Evolutionary conservation across 2,113 vertebrate genomes (phyloP).

Genomic region (Panthera tigris): DNA sequence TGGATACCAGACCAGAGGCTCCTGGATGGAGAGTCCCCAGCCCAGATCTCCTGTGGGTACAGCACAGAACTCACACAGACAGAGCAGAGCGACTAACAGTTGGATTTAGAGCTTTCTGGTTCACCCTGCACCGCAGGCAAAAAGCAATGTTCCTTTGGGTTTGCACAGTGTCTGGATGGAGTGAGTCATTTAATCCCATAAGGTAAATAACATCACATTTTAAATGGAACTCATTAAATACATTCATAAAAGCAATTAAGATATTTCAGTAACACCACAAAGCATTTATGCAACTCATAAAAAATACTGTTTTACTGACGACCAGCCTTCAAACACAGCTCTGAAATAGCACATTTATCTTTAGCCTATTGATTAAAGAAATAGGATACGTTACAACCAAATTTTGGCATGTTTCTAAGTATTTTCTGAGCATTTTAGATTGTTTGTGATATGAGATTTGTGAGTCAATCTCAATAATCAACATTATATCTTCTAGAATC

Average conservation of each 20-base stretch:
- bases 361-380: not conserved
- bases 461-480: not conserved
- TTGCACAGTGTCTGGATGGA: slow-evolving; percentile 8
- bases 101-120: slow-evolving; percentile 70
- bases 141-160: slow-evolving; percentile 47
- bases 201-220: slow-evolving; percentile 49
- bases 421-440: not conserved
- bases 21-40: slow-evolving; percentile 50
- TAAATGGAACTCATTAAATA: slow-evolving; percentile 56
- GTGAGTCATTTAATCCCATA: slow-evolving; percentile 41
- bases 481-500: not conserved
- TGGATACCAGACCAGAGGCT: slow-evolving; percentile 63
- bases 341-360: slow-evolving; percentile 20
- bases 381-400: not conserved
- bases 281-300: slow-evolving; percentile 37
- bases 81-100: slow-evolving; percentile 35
- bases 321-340: not conserved
- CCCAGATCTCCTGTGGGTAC: slow-evolving; percentile 64
- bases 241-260: slow-evolving; percentile 65
- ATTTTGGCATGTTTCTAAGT: not conserved
- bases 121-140: slow-evolving; percentile 67
- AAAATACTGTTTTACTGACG: slow-evolving; percentile 23
- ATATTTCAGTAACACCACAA: slow-evolving; percentile 47
- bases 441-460: not conserved
- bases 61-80: not conserved